Evolutionary conservation across 53 echinoderm and acorn worm genomes (phyloP).

Genomic region (Pentamera pediparva): DNA sequence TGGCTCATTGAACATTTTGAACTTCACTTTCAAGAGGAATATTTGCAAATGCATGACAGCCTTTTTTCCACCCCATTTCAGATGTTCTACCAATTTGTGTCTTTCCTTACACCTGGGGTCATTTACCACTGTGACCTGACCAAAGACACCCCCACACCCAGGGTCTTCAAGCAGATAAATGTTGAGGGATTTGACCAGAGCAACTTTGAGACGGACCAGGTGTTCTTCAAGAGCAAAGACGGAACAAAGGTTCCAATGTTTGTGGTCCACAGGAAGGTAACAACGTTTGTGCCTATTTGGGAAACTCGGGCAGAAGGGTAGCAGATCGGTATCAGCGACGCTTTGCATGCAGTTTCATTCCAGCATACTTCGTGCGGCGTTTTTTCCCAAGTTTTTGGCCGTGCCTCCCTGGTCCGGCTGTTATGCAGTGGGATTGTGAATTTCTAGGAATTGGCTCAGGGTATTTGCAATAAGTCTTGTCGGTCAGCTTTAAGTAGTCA

Average conservation of each 20-base stretch:
- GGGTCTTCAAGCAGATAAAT: slow-evolving; percentile 71
- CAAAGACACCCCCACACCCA: slow-evolving; percentile 49
- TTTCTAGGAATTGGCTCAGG: no score
- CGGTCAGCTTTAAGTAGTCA: no score
- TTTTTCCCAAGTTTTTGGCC: no score
- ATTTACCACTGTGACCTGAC: slow-evolving; percentile 84
- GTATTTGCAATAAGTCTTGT: no score
- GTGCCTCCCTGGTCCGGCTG: no score
- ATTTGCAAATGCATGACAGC: no score
- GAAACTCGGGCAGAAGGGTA: not conserved
- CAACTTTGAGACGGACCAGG: slow-evolving; percentile 70
- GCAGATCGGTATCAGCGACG: not conserved
- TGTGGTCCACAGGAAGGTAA: slow-evolving; percentile 85
- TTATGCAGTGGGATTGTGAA: no score
- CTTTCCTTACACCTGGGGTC: slow-evolving; percentile 84
- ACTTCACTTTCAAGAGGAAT: not conserved
- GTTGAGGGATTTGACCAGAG: slow-evolving; percentile 79
- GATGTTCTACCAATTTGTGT: slow-evolving; percentile 99
- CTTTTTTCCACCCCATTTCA: slow-evolving; percentile 15
- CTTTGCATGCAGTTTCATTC: not conserved
- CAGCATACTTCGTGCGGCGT: not conserved
- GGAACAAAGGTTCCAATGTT: slow-evolving; percentile 90
- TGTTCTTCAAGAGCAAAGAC: slow-evolving; percentile 82
- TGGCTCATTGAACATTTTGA: not conserved
- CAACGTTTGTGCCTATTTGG: not conserved